Conservation (phyloP, 2,888 invertebrate species). For the Uropetala carovei region DNA sequence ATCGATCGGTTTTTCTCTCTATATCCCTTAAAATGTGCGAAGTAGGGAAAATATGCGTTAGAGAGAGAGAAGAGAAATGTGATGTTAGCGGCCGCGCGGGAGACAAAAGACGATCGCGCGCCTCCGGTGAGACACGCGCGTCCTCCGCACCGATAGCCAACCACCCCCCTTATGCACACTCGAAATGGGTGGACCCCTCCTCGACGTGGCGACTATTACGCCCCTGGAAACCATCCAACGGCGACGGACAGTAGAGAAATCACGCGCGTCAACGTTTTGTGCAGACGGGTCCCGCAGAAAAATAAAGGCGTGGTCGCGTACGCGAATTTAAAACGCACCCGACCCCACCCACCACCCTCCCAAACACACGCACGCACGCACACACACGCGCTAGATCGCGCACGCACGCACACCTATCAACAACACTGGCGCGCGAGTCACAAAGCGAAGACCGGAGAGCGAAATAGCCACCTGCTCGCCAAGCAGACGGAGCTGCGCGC, state of each 20-base stretch:
- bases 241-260: background rate
- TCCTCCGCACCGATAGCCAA: too few relatives aligned
- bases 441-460: background rate
- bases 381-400: too few relatives aligned
- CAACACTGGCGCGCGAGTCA: background rate
- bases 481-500: constrained; percentile 24
- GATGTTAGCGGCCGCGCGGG: background rate
- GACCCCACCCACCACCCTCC: too few relatives aligned
- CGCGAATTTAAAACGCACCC: background rate
- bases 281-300: background rate
- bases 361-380: too few relatives aligned
- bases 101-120: background rate
- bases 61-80: background rate
- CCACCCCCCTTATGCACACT: too few relatives aligned
- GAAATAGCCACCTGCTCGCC: background rate
- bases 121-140: background rate
- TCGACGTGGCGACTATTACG: background rate
- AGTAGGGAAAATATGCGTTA: background rate
- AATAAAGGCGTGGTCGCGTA: background rate
- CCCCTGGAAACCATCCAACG: constrained; percentile 5
- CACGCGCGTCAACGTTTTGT: background rate
- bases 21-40: background rate
- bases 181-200: background rate
- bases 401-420: too few relatives aligned
- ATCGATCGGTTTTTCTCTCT: background rate